Evolutionary conservation across 2,888 invertebrate species (phyloP), one percentile per base, ranked within the genome.

Genomic region (Andrena trimmerana): DNA sequence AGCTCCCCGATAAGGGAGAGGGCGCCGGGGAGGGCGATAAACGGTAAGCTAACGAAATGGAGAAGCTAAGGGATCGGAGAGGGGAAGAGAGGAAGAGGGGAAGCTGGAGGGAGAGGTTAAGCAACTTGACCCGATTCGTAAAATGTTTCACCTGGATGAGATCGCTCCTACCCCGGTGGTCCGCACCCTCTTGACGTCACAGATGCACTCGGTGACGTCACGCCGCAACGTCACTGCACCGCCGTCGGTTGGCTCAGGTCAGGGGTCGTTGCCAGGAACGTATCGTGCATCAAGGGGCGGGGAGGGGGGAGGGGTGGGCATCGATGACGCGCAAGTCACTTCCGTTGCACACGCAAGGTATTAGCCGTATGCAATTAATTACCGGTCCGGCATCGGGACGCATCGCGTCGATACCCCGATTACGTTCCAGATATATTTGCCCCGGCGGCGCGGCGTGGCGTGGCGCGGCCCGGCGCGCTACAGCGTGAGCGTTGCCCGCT

Each of bases 191-290:
- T 92, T 94, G 93, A 94, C 89, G 89, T 89, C 88, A 90, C 94
- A 94, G 94, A 93, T 92, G 94, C 94, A 87, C 89, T 88, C 86
- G 72, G 94, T 94, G 93, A 94, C 94, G 95, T 91, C 91, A 95
- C 94, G 94, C 94, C 95, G 95, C 95, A 95, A 91, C 91, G 89
- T 90, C 89, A 90, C 86, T 90, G 90, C 90, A 90, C 89, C 89
- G 88, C 94, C 89, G 88, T 94, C 95, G 94, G 95, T 95, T 94
- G 94, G 93, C 92, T 93, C 94, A 76, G 87, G 89, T 89, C 88
- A 86, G 87, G 80, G 87, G 86, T 85, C 85, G 85, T 84, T 87
- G 81, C 80, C 86, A 86, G 88, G 86, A 81, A 71, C 85, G 79
- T 80, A 79, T 67, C 70, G 24, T 57, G 73, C 78, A 67, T 33